Evolutionary conservation across 2,113 vertebrate genomes (phyloP), one percentile per base, ranked within the genome.

Genomic region (Passer domesticus): DNA sequence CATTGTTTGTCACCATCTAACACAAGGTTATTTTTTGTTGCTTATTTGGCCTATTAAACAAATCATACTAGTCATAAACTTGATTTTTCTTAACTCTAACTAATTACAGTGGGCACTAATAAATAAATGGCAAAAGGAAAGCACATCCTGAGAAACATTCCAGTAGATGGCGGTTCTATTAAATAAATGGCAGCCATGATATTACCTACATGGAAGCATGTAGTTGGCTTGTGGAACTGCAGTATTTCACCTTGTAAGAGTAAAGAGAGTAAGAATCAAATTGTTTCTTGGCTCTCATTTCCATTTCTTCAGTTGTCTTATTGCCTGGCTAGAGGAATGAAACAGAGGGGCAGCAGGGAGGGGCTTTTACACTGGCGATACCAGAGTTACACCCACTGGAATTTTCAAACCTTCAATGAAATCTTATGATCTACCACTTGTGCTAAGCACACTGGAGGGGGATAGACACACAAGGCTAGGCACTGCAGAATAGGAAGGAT

Each of bases 1-100:
- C 79, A 94, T 85, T 95, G 87, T 95, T 88, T 96, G 85, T 87
- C 78, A 96, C 81, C 53, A 86, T 95, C 63, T 60, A 92, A 53
- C 41, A 73, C 2, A 5, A 96, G 69, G 52, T 59, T 93, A 78
- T 35, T 94, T 90, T 43, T 86, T 93, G 11, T 87, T 86, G 64
- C 47, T 94, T 94, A 59, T 92, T 90, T 93, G 82, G 50, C 56
- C 87, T 85, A 43, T 58, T 37, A 73, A 95, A 77, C 21, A 81
- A 82, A 81, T 80, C 64, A 64, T 30, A 39, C 22, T 72, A 94
- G 49, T 69, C 44, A 92, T 82, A 83, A 31, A 90, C n/a, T 79
- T 91, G 8, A 39, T 53, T 93, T 74, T 86, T 85, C 44, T 76
- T 92, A 86, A 75, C 87, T 74, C 24, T 64, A n/a, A 70, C 44